These are phyloP conservation scores for Drosophila cognata DNA, from an alignment of 2,888 invertebrate species.

Conservation along the genomic window DNA sequence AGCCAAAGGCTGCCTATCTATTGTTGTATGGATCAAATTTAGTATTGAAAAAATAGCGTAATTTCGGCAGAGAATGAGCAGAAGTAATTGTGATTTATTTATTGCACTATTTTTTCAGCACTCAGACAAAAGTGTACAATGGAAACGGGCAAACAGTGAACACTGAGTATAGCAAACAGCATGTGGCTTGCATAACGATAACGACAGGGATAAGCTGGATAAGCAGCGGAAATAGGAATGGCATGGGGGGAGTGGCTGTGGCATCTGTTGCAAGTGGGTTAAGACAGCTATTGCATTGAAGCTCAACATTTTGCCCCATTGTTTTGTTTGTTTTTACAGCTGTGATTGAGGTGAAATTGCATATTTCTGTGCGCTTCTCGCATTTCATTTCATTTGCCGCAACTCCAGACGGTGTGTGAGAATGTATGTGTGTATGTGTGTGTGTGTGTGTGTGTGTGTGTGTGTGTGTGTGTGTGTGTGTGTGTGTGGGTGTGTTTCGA, in stretches of 20 bases:
- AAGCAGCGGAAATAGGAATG: conserved; percentile 3
- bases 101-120: conserved; percentile 26
- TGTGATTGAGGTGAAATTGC: conserved; percentile 80
- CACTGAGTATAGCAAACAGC: conserved; percentile 45
- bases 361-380: conserved; percentile 75
- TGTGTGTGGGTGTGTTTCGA: neutral
- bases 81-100: conserved; percentile 52
- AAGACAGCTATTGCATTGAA: conserved; percentile 15
- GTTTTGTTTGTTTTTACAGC: conserved; percentile 77
- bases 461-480: neutral
- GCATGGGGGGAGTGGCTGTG: neutral
- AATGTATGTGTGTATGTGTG: conserved; percentile 8
- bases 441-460: conserved; percentile 6
- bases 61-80: too few species aligned
- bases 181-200: conserved; percentile 55
- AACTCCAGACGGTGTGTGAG: conserved; percentile 24
- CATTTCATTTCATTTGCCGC: conserved; percentile 61
- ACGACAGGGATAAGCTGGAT: conserved; percentile 29
- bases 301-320: conserved; percentile 53
- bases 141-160: conserved; percentile 9
- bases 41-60: neutral
- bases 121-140: conserved; percentile 30
- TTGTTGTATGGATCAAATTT: neutral
- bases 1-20: neutral
- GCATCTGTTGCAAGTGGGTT: neutral